phyloP scores from a whole-genome alignment of 2,888 invertebrate species.

The Aleiodes leptofemur region DNA sequence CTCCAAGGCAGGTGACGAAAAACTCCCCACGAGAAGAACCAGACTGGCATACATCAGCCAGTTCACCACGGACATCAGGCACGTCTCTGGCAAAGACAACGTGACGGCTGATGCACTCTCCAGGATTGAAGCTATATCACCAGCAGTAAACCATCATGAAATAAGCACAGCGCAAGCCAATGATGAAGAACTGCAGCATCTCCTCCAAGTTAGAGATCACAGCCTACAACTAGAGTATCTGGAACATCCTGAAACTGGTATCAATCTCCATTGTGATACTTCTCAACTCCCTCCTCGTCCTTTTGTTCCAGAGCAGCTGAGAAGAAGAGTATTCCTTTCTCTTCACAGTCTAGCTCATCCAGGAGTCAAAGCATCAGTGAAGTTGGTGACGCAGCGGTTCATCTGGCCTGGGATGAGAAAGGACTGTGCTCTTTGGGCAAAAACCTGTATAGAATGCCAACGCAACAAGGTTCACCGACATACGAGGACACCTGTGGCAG shows the following conservation, averaged over 20 bases:
- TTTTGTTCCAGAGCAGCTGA: conserved; percentile 1
- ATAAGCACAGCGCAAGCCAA: neutral
- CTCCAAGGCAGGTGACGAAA: neutral
- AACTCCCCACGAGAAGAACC: neutral
- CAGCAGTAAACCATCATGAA: neutral
- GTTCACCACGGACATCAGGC: conserved; percentile 43
- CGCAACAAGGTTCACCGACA: neutral
- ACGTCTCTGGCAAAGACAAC: conserved; percentile 34
- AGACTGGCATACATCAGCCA: conserved; percentile 2
- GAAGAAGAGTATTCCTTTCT: conserved; percentile 17
- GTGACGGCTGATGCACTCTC: conserved; percentile 3
- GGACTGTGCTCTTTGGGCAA: neutral
- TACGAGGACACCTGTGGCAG: neutral
- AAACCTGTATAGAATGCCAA: conserved; percentile 13
- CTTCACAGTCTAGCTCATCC: conserved; percentile 12
- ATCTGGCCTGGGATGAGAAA: neutral
- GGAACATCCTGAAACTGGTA: neutral
- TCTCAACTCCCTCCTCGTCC: neutral
- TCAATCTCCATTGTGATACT: neutral
- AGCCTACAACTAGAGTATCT: neutral
- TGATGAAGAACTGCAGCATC: neutral
- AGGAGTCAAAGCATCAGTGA: neutral
- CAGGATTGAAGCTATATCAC: neutral
- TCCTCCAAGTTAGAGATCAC: neutral
- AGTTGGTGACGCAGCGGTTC: conserved; percentile 1